Percentiles rank a stretch among this genome's conserved stretches.
These are phyloP conservation scores for Chrysochloris asiatica DNA, from an alignment of 2,113 vertebrate genomes.

Conservation along the genomic window DNA sequence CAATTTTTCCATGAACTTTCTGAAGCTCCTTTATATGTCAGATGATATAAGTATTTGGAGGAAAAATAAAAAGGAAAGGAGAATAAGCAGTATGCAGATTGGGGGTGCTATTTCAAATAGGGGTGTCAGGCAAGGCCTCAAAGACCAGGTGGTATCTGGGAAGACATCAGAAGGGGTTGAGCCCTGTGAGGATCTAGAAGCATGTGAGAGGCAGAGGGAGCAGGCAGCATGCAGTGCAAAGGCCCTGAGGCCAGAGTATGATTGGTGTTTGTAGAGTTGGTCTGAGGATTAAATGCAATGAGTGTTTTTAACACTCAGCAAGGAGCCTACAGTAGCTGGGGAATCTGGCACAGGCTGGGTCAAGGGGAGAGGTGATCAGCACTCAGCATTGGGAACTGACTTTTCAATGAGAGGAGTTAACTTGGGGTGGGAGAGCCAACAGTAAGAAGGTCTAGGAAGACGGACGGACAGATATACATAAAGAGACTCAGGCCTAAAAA, in stretches of 20 bases:
- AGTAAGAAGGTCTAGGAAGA: slow-evolving; percentile 66
- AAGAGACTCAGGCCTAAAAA: slow-evolving; percentile 67
- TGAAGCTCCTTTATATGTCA: too few species aligned
- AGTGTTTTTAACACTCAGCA: slow-evolving; percentile 23
- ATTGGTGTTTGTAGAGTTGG: background rate
- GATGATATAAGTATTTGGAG: background rate
- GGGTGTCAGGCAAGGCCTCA: background rate
- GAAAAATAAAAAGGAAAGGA: background rate
- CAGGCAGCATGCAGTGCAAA: background rate
- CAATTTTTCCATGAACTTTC: too few species aligned
- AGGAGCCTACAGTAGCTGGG: slow-evolving; percentile 4
- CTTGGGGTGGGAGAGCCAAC: slow-evolving; percentile 19
- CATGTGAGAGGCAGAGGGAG: background rate
- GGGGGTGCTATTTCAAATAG: background rate
- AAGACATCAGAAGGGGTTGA: background rate
- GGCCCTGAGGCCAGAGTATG: background rate
- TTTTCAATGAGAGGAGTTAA: background rate
- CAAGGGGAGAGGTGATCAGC: slow-evolving; percentile 64
- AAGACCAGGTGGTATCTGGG: background rate
- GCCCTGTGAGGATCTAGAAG: too few species aligned
- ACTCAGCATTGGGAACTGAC: slow-evolving; percentile 49
- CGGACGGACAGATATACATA: slow-evolving; percentile 76
- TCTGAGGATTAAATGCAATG: background rate
- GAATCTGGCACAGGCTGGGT: slow-evolving; percentile 50
- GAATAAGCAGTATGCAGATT: background rate